Conservation (phyloP, 2,113 vertebrate species). For the Chamaea fasciata region DNA sequence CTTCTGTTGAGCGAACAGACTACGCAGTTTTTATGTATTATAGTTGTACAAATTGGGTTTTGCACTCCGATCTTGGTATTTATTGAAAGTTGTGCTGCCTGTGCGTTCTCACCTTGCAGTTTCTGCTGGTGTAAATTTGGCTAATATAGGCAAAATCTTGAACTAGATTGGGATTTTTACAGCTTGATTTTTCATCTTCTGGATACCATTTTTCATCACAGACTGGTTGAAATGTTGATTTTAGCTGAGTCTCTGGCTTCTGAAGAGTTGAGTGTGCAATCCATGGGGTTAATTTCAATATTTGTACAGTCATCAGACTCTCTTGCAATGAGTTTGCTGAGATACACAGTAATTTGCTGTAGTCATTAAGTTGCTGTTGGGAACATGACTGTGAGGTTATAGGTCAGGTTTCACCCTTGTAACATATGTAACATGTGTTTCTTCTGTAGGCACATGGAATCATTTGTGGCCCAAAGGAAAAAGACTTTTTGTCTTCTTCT, state of each 20-base stretch:
- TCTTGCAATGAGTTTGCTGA: background rate
- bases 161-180: background rate
- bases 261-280: background rate
- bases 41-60: background rate
- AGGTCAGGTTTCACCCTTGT: background rate
- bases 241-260: background rate
- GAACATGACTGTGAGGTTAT: background rate
- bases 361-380: background rate
- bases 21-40: background rate
- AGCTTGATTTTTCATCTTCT: background rate
- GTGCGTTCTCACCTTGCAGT: background rate
- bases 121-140: background rate
- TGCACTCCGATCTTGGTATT: background rate
- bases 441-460: background rate
- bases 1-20: background rate
- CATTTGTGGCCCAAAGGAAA: background rate
- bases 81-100: background rate
- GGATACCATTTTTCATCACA: background rate
- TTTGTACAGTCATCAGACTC: background rate
- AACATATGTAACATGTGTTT: fast-evolving
- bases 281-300: background rate
- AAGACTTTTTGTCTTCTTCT: background rate
- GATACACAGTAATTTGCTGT: background rate
- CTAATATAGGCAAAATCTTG: background rate
- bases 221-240: background rate